These are phyloP conservation scores for Acanthiza pusilla DNA, from an alignment of 2,797 vertebrate genomes.

Conservation along the genomic window DNA sequence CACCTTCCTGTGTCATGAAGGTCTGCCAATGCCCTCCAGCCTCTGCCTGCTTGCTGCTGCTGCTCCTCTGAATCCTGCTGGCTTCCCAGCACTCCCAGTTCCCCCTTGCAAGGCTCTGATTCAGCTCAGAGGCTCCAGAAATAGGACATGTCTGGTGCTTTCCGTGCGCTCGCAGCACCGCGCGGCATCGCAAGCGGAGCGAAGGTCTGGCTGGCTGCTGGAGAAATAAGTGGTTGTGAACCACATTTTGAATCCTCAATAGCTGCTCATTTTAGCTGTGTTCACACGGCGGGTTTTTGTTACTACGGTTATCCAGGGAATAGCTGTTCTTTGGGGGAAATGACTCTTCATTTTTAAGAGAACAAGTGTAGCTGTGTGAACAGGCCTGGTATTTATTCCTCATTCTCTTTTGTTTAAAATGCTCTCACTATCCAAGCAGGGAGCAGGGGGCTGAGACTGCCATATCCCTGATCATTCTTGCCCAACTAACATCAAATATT, in stretches of 20 bases:
- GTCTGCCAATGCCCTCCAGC: fast-evolving
- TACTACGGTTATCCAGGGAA: not conserved
- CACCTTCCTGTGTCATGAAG: no score
- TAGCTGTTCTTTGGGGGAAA: not conserved
- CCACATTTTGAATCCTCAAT: not conserved
- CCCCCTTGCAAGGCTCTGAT: not conserved
- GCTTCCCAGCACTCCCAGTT: not conserved
- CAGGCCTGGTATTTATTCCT: not conserved
- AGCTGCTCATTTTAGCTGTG: not conserved
- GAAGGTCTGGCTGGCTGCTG: not conserved
- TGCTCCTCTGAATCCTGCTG: not conserved
- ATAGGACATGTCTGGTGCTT: not conserved
- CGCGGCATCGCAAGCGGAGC: not conserved
- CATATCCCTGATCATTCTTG: not conserved
- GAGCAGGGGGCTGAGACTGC: not conserved
- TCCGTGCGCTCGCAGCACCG: not conserved
- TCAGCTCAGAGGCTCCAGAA: conserved; percentile 34
- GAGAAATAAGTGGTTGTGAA: not conserved
- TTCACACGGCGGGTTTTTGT: not conserved
- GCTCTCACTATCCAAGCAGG: not conserved
- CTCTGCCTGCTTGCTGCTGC: not conserved
- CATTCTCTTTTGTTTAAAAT: not conserved
- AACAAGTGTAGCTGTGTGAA: not conserved
- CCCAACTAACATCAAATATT: not conserved
- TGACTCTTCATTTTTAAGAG: not conserved